Evolutionary conservation across 2,797 vertebrate genomes (phyloP).

Genomic region (Australoheros facetus): DNA sequence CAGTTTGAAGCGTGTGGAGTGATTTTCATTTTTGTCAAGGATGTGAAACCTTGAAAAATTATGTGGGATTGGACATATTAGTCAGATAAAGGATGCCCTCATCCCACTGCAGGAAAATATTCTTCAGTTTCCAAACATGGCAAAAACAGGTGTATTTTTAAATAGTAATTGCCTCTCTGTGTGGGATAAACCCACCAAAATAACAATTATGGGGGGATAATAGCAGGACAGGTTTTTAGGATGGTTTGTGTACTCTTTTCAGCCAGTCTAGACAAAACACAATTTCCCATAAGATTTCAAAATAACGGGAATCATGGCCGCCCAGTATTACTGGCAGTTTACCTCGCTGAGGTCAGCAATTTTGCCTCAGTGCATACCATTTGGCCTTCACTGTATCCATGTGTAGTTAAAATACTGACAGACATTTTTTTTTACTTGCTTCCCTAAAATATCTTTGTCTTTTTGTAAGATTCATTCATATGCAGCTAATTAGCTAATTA

Average conservation of each 20-base stretch:
- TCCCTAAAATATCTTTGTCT: neutral
- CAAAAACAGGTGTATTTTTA: neutral
- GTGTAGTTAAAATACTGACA: neutral
- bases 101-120: conserved; percentile 2
- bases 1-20: neutral
- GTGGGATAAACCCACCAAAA: neutral
- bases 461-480: neutral
- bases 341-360: neutral
- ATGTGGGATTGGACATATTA: conserved; percentile 25
- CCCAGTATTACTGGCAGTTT: neutral
- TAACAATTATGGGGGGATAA: neutral
- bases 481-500: neutral
- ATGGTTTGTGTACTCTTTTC: neutral
- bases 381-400: neutral
- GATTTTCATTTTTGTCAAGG: conserved; percentile 17
- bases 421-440: neutral
- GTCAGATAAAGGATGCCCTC: conserved; percentile 27
- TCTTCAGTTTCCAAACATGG: neutral
- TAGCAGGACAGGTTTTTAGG: neutral
- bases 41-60: conserved; percentile 10
- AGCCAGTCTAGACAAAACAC: neutral
- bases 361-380: neutral
- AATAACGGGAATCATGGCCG: neutral
- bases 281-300: neutral
- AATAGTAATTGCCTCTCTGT: neutral